Percentiles rank a stretch among this genome's conserved stretches.
phyloP scores from a whole-genome alignment of 2,113 vertebrate species.

The Aegithalos caudatus region DNA sequence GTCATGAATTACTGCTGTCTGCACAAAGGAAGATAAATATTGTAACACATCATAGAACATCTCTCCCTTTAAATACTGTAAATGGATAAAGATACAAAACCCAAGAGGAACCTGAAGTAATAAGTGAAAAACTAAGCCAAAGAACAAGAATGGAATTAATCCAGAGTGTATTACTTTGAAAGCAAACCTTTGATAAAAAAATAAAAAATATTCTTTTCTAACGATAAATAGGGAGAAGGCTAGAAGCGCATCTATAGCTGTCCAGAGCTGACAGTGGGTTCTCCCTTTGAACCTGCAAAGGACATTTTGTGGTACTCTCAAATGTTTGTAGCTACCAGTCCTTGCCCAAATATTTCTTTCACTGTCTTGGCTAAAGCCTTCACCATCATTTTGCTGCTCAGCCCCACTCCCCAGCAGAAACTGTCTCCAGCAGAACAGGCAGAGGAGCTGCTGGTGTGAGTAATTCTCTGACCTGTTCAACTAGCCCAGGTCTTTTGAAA shows the following conservation, averaged over 20 bases:
- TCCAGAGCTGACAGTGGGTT: not conserved
- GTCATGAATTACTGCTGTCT: slow-evolving; percentile 49
- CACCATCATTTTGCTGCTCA: accelerated
- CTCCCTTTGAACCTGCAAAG: not conserved
- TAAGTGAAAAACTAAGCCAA: slow-evolving; percentile 2
- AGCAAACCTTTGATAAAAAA: not conserved
- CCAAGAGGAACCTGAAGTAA: not conserved
- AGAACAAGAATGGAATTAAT: not conserved
- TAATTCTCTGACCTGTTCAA: not conserved
- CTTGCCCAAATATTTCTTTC: not conserved
- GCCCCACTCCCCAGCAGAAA: not conserved
- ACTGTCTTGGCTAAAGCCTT: not conserved
- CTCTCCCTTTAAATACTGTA: slow-evolving; percentile 40
- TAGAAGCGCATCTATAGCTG: not conserved
- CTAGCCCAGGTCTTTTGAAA: not conserved
- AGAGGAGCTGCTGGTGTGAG: not conserved
- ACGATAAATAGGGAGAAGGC: not conserved
- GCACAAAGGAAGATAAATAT: slow-evolving; percentile 58
- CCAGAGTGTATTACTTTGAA: not conserved
- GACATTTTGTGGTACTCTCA: not conserved
- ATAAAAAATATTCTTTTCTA: not conserved
- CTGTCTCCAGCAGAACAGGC: not conserved
- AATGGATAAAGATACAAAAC: slow-evolving; percentile 41
- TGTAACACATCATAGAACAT: slow-evolving; percentile 15
- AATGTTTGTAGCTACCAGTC: not conserved